Evolutionary conservation across 2,888 invertebrate genomes (phyloP).

Genomic region (Petrophora chlorosata): DNA sequence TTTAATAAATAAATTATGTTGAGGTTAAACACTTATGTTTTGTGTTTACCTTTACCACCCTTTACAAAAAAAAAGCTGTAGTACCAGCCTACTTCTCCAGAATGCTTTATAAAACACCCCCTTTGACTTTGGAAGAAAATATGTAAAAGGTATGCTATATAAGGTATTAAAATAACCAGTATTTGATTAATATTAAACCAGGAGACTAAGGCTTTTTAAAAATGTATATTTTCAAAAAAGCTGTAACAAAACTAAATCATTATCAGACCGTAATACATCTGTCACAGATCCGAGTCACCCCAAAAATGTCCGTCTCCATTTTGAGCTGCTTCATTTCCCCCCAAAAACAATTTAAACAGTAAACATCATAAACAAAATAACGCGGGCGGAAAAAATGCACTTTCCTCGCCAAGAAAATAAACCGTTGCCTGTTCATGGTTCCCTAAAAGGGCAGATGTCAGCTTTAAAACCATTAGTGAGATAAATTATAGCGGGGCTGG

Average conservation of each 20-base stretch:
- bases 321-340: conserved; percentile 26
- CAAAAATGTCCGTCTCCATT: conserved; percentile 7
- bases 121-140: too few relatives aligned
- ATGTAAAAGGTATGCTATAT: too few relatives aligned
- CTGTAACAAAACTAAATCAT: not conserved
- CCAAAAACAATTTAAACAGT: conserved; percentile 35
- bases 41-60: too few relatives aligned
- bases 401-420: conserved; percentile 44
- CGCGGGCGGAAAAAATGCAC: conserved; percentile 41
- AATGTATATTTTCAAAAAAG: not conserved
- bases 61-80: too few relatives aligned
- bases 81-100: too few relatives aligned
- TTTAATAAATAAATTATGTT: too few relatives aligned
- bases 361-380: conserved; percentile 36
- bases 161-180: not conserved
- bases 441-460: conserved; percentile 73
- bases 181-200: not conserved
- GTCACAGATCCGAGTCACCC: not conserved
- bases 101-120: too few relatives aligned
- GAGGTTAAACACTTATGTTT: too few relatives aligned
- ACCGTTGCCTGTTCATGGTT: conserved; percentile 45
- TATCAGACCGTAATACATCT: conserved; percentile 1
- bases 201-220: too few relatives aligned
- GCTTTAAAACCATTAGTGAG: conserved; percentile 76
- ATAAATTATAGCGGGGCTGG: conserved; percentile 64